These are phyloP conservation scores for Temnothorax curvispinosus DNA, from an alignment of 1,140 invertebrate genomes.

Conservation along the genomic window DNA sequence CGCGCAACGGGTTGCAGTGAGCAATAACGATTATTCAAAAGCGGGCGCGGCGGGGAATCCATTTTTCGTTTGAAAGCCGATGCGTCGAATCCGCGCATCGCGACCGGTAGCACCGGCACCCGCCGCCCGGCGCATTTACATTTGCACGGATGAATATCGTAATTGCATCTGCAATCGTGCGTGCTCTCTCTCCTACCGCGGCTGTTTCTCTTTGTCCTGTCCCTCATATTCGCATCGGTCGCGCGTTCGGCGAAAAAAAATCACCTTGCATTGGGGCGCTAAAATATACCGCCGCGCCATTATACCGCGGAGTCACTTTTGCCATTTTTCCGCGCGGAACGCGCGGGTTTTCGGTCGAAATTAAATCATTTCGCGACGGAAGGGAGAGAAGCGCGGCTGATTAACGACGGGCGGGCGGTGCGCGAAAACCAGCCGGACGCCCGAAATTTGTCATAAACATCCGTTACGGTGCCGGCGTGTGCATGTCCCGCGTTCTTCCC, in stretches of 20 bases:
- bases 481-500: not conserved
- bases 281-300: constrained; percentile 37
- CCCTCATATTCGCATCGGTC: not conserved
- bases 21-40: constrained; percentile 60
- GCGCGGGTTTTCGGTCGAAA: constrained; percentile 48
- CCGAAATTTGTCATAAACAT: constrained; percentile 70
- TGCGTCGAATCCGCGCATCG: constrained; percentile 5
- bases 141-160: constrained; percentile 65
- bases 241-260: constrained; percentile 31
- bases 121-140: constrained; percentile 56
- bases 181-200: not conserved
- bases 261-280: not conserved
- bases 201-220: not conserved
- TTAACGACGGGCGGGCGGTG: constrained; percentile 37
- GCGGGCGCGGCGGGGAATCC: constrained; percentile 20
- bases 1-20: constrained; percentile 10
- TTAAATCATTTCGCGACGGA: constrained; percentile 62
- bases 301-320: constrained; percentile 53
- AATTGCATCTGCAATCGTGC: constrained; percentile 65
- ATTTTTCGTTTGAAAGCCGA: constrained; percentile 56
- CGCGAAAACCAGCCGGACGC: constrained; percentile 20
- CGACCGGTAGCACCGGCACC: not conserved
- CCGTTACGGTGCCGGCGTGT: constrained; percentile 22
- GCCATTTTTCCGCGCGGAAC: not conserved
- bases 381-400: constrained; percentile 11